Base-by-base conservation (phyloP, 2,113 vertebrate genomes). In the Ceyx margarethae region DNA sequence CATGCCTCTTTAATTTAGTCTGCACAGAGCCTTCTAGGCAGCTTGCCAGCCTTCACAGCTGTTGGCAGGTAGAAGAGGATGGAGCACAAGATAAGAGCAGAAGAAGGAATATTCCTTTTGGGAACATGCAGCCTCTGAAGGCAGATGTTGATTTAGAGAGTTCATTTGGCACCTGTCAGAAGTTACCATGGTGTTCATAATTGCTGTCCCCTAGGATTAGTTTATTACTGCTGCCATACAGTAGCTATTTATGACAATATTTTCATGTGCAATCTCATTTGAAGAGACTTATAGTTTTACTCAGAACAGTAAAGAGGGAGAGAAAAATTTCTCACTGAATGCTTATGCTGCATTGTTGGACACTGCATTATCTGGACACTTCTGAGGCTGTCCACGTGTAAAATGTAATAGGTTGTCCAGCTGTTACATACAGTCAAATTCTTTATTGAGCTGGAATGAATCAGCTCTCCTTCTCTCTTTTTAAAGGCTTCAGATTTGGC, bases 391-490 rank as follows among this genome's bases (percentile, higher is more conserved):
- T 82, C 62, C 84, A 82, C 3, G 0, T 89, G 33, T 82, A 25
- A 92, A 90, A 94, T 56, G 71, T 79, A 89, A 43, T 51, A 60
- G 31, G 20, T 33, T 85, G 84, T 72, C 53, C 89, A 95, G 43
- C 81, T 92, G 85, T 89, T 91, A 61, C 57, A 77, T 53, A 31
- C 7, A 2, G 81, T 81, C 81, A 93, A 91, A 89, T 91, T 91
- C 72, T 90, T 93, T 57, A 78, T 28, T 83, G 81, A 91, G 33
- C 28, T 67, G 14, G 60, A 81, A 92, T 91, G 82, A 92, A 89
- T 92, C 72, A 65, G 8, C 16, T 77, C 61, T 21, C 40, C 28
- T 81, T 73, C 58, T 37, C 26, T 68, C 19, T 79, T 76, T 93
- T 73, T 80, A 71, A 83, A 64, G 57, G 29, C 29, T 93, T 89